These are phyloP conservation scores for Dascyllus trimaculatus DNA, from an alignment of 2,113 vertebrate species.

Conservation along the genomic window DNA sequence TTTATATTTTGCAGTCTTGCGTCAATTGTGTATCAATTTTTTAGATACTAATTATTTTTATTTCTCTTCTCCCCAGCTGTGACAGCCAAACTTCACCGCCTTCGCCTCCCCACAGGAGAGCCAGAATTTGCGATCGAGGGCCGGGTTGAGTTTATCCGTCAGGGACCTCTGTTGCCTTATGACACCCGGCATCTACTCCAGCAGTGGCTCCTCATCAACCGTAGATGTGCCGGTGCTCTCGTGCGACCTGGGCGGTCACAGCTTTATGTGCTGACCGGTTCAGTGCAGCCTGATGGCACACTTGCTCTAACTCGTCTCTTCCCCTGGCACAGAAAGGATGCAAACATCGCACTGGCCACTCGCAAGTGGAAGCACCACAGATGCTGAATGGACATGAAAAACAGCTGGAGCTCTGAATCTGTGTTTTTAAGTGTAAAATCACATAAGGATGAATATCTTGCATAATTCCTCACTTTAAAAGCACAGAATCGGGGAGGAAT, in stretches of 20 bases:
- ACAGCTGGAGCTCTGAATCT: slow-evolving; percentile 10
- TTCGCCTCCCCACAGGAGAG: slow-evolving; percentile 72
- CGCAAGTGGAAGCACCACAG: slow-evolving; percentile 91
- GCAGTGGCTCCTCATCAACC: slow-evolving; percentile 91
- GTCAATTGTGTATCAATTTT: background rate
- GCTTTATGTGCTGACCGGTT: slow-evolving; percentile 88
- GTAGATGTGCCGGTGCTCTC: slow-evolving; percentile 83
- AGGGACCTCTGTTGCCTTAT: slow-evolving; percentile 87
- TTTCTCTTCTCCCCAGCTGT: slow-evolving; percentile 80
- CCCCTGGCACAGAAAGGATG: slow-evolving; percentile 89
- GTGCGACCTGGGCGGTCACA: slow-evolving; percentile 81
- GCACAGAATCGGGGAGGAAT: background rate
- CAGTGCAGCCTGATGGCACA: slow-evolving; percentile 76
- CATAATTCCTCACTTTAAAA: background rate
- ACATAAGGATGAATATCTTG: background rate
- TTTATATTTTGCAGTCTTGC: background rate
- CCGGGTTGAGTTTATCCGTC: slow-evolving; percentile 87
- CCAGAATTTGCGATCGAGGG: slow-evolving; percentile 88
- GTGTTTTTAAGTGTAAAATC: slow-evolving; percentile 8
- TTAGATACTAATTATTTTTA: background rate
- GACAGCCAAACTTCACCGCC: slow-evolving; percentile 87
- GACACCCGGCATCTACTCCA: slow-evolving; percentile 88
- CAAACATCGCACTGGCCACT: slow-evolving; percentile 83
- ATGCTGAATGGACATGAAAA: slow-evolving; percentile 76
- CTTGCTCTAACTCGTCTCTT: slow-evolving; percentile 85